A percentile compares a stretch with the other conserved stretches of the same genome.
Evolutionary conservation across 2,113 vertebrate species (phyloP).

Genomic region (Eurypyga helias): DNA sequence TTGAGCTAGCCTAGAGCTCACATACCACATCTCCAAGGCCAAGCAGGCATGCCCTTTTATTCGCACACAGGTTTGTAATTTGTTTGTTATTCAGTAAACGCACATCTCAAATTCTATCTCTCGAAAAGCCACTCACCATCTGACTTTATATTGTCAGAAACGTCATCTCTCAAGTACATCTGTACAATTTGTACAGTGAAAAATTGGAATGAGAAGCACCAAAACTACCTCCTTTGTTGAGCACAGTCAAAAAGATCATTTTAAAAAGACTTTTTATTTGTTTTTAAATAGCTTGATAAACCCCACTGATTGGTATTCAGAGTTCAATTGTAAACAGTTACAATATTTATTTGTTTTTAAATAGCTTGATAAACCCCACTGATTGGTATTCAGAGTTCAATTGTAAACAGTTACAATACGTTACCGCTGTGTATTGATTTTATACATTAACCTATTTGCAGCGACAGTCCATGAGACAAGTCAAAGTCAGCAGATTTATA

Average conservation of each 20-base stretch:
- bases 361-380: constrained; percentile 44
- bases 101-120: neutral
- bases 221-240: neutral
- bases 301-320: neutral
- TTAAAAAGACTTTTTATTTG: constrained; percentile 34
- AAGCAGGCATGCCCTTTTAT: neutral
- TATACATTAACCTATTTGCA: neutral
- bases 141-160: neutral
- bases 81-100: neutral
- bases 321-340: constrained; percentile 54
- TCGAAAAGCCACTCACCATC: neutral
- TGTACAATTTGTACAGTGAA: neutral
- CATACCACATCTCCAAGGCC: neutral
- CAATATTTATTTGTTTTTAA: constrained; percentile 52
- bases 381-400: constrained; percentile 5
- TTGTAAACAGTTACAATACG: constrained; percentile 49
- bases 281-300: constrained; percentile 58
- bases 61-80: neutral
- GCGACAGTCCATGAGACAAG: neutral
- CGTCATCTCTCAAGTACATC: neutral
- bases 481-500: neutral
- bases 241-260: neutral
- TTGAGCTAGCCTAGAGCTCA: neutral
- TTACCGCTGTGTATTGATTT: neutral
- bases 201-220: neutral